Evolutionary conservation across 2,113 vertebrate genomes (phyloP).

Genomic region (Cebus imitator): DNA sequence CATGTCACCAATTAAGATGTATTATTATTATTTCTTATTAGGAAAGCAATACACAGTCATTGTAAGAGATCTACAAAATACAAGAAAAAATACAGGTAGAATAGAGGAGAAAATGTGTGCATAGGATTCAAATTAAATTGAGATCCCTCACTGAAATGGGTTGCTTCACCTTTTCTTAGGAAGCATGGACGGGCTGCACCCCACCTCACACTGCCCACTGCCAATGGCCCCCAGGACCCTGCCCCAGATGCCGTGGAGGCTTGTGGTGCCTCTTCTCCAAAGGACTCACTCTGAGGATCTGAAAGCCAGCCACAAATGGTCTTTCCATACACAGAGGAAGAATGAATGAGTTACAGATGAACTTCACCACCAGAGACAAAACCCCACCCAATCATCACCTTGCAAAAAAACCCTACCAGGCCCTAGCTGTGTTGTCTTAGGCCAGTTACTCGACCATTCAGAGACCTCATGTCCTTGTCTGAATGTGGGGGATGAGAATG

Average conservation of each 20-base stretch:
- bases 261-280: background rate
- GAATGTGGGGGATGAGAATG: background rate
- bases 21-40: background rate
- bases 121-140: background rate
- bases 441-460: background rate
- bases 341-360: background rate
- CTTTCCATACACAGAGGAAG: background rate
- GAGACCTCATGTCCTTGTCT: background rate
- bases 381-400: background rate
- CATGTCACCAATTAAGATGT: background rate
- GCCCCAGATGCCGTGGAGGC: rapidly evolving
- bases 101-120: background rate
- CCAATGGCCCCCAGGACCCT: background rate
- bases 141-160: background rate
- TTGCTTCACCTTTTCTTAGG: background rate
- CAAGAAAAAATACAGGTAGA: background rate
- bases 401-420: background rate
- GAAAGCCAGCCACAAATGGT: background rate
- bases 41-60: background rate
- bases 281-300: background rate
- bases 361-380: background rate
- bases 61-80: background rate
- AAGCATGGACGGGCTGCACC: rapidly evolving
- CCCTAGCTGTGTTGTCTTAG: background rate
- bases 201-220: too few relatives aligned